A percentile compares a stretch with the other conserved stretches of the same genome.
These are phyloP conservation scores for Xiphydria camelus DNA, from an alignment of 2,888 invertebrate species.

Conservation along the genomic window DNA sequence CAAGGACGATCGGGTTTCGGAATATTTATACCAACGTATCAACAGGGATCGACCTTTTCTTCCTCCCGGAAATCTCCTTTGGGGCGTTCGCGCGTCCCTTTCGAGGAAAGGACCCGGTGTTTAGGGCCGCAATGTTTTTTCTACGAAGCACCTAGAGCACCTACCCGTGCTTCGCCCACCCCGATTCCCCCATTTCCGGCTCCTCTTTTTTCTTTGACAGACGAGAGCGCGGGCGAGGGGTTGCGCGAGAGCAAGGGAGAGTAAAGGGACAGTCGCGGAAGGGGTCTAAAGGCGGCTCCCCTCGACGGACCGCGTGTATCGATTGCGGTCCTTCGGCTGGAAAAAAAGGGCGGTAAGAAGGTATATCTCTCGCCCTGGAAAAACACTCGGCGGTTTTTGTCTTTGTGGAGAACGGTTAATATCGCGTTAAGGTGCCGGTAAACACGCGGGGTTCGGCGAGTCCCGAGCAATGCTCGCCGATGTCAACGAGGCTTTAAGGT, in stretches of 20 bases:
- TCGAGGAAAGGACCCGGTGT: background rate
- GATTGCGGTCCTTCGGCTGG: background rate
- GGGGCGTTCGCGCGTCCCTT: background rate
- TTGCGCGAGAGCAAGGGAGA: no score
- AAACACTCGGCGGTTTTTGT: conserved; percentile 3
- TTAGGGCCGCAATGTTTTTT: background rate
- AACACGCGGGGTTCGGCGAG: conserved; percentile 11
- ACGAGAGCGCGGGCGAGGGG: background rate
- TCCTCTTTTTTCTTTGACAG: background rate
- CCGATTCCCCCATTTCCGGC: background rate
- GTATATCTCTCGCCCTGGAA: background rate
- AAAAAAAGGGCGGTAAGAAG: background rate
- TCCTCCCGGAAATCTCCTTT: background rate
- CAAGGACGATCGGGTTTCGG: background rate
- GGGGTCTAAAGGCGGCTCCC: background rate
- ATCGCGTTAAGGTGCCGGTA: no score
- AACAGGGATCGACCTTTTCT: no score
- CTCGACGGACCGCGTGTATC: background rate
- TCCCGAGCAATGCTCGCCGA: background rate
- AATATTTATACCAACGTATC: background rate
- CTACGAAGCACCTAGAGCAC: background rate
- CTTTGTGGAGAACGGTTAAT: conserved; percentile 19
- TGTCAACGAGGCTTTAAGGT: no score
- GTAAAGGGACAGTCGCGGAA: no score
- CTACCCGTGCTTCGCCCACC: background rate